Base-by-base conservation (phyloP, 2,797 vertebrate genomes). In the Hylomyscus alleni region DNA sequence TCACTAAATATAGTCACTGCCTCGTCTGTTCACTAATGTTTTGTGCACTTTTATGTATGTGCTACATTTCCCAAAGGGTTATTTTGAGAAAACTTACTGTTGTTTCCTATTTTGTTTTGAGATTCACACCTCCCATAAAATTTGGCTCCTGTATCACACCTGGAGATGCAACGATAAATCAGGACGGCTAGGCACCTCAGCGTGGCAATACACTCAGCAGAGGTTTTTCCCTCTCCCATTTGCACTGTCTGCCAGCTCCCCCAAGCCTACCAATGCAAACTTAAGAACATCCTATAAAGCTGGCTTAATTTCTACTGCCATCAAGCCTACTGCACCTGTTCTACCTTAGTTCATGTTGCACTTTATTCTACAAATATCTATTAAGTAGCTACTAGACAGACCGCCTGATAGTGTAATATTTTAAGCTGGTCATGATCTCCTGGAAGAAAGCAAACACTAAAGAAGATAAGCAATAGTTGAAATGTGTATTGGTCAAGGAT, bases 231-330 rank as follows among this genome's bases (percentile, higher is more conserved):
- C 11, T 24, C 20, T 12, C 12, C 75, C 84, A 40, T 31, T 26
- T 17, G 26, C 47, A 76, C 26, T 14, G 37, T 58, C 72, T 84
- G 58, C 92, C 56, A 75, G 67, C 14, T 87, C 20, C 60, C 40
- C 37, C 15, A 20, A 1, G 1, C 72, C 80, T 58, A 76, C 29
- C 83, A 82, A 26, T 1, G 47, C 26, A 85, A 92, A 82, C 11
- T 78, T n/a, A 76, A 34, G 54, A 93, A 56, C 26, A 80, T 29
- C 37, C 77, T 80, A 2, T n/a, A 89, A 93, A 93, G 80, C 67
- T 37, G 24, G 29, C 88, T 92, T 87, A 65, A 87, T 87, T 92
- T 88, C 65, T 29, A 65, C 40, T n/a, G 76, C 72, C 84, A 72
- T 29, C 47, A 95, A 80, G 81, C 10, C 50, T 34, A 77, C 31